Base-by-base conservation (phyloP, 2,113 vertebrate species). In the Zosterops borbonicus region DNA sequence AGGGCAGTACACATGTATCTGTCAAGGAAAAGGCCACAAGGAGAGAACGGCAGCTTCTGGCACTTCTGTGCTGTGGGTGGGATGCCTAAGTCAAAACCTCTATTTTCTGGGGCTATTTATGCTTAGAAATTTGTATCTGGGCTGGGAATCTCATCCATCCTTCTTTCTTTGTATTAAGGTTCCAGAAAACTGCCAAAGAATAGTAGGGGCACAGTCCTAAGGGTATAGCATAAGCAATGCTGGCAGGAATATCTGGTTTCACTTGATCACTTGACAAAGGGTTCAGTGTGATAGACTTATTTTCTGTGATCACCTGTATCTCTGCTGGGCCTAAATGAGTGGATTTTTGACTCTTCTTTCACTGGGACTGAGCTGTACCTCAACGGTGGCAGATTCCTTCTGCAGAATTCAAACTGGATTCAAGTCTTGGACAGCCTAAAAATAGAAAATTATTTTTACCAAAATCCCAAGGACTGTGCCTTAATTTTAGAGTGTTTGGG, bases 1-100 rank as follows among this genome's bases (percentile, higher is more conserved):
- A 94, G 94, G 95, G 86, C 90, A 95, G 85, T 84, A 94, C 64
- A 83, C 93, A 58, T 90, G 93, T 90, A 94, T 80, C 73, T 90
- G 93, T 96, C 92, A 96, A 94, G 60, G 35, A 60, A 94, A 95
- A 94, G 94, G 90, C 88, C 73, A 53, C 0, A 20, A 86, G 69
- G 73, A 71, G 92, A 58, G 83, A 87, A 86, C 1, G 0, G 31
- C 64, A 96, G 47, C 39, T 90, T 74, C 86, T 94, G 68, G 79
- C 53, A 41, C 56, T 39, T 70, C 73, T 91, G 63, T 62, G 67
- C 64, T 83, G 37, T 21, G 55, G 49, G 33, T 20, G 92, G 76
- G 64, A 63, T 68, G 67, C 15, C 52, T 84, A 21, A 69, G 28
- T 89, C 56, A 94, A 95, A 95, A 49, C 5, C 31, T 56, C 53